Percentiles rank a stretch among this genome's conserved stretches.
These are phyloP conservation scores for Melanotaenia duboulayi DNA, from an alignment of 2,113 vertebrate genomes.

Conservation along the genomic window DNA sequence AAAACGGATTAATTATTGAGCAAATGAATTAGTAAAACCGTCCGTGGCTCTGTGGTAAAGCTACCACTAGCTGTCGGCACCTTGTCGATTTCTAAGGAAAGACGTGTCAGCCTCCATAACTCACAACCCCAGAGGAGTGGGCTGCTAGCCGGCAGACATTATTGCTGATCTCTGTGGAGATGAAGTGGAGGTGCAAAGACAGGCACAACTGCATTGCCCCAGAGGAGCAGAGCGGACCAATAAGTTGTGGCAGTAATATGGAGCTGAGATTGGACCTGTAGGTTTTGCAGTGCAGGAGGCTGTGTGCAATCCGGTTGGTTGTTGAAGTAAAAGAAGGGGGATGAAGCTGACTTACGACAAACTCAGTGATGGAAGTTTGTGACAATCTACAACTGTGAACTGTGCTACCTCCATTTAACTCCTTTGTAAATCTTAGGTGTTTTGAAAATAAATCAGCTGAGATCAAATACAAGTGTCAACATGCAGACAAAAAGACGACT, in stretches of 20 bases:
- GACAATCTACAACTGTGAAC: slow-evolving; percentile 22
- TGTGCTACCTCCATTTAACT: not conserved
- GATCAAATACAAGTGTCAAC: slow-evolving; percentile 32
- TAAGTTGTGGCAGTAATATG: slow-evolving; percentile 65
- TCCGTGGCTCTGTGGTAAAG: slow-evolving; percentile 17
- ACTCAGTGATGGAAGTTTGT: too few species aligned
- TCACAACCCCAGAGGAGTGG: slow-evolving; percentile 22
- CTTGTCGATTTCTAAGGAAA: slow-evolving; percentile 34
- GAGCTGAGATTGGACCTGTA: slow-evolving; percentile 37
- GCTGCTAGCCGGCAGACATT: slow-evolving; percentile 36
- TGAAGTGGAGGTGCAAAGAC: slow-evolving; percentile 14
- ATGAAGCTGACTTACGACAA: slow-evolving; percentile 16
- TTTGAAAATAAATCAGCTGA: slow-evolving; percentile 40
- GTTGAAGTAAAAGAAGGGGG: slow-evolving; percentile 7
- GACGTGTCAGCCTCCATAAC: slow-evolving; percentile 35
- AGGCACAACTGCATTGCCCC: slow-evolving; percentile 30
- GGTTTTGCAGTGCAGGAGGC: slow-evolving; percentile 14
- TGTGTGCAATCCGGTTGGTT: slow-evolving; percentile 15
- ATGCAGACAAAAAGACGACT: not conserved
- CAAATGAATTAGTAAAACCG: slow-evolving; percentile 40
- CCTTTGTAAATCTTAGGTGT: slow-evolving; percentile 11
- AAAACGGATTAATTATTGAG: slow-evolving; percentile 49
- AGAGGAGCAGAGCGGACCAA: slow-evolving; percentile 48
- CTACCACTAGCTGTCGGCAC: slow-evolving; percentile 6
- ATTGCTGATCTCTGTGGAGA: slow-evolving; percentile 52